phyloP scores from a whole-genome alignment of 2,113 vertebrate species.

The Gnathonemus longibarbis region DNA sequence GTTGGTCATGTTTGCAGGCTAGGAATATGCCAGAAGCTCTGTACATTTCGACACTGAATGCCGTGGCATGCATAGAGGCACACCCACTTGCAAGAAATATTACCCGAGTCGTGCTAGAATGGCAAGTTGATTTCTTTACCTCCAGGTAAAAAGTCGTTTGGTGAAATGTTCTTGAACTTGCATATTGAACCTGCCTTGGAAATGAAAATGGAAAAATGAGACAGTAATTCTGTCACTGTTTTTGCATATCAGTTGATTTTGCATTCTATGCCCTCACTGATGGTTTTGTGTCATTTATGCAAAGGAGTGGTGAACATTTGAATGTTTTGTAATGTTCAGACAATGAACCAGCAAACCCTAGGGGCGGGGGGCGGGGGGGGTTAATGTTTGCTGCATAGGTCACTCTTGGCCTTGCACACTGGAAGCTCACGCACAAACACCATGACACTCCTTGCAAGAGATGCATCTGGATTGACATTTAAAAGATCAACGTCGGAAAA shows the following conservation, averaged over 20 bases:
- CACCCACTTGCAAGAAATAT: neutral
- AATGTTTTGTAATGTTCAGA: neutral
- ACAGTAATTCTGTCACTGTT: neutral
- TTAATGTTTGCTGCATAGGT: neutral
- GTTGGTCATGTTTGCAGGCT: neutral
- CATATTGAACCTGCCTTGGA: neutral
- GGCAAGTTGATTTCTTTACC: neutral
- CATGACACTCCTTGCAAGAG: neutral
- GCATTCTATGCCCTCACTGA: neutral
- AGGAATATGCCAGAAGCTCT: neutral
- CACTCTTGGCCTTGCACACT: neutral
- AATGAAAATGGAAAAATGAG: neutral
- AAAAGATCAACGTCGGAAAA: neutral
- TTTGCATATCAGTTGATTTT: neutral
- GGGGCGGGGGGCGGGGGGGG: neutral
- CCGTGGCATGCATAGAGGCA: neutral
- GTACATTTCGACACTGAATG: neutral
- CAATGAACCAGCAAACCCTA: neutral
- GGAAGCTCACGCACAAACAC: neutral
- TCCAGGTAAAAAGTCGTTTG: neutral
- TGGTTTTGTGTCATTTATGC: neutral
- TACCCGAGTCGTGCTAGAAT: neutral
- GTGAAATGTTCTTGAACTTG: neutral
- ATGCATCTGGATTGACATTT: neutral
- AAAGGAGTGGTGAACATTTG: neutral